These are phyloP conservation scores for Strix occidentalis DNA, from an alignment of 2,797 vertebrate genomes.

Conservation along the genomic window DNA sequence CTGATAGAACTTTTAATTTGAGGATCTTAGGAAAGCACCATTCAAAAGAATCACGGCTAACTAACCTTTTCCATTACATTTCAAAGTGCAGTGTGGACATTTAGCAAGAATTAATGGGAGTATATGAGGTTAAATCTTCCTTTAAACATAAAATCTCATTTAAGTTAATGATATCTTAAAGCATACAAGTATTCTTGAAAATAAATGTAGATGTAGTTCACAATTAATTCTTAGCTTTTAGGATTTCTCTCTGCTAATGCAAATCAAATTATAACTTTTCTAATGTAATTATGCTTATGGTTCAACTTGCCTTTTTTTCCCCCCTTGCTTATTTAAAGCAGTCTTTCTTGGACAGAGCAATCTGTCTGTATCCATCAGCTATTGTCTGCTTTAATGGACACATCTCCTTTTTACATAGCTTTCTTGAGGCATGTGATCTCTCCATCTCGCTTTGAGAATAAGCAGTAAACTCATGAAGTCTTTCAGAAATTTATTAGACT, in stretches of 20 bases:
- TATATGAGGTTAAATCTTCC: conserved; percentile 6
- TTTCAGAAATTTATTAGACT: background rate
- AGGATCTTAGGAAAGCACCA: background rate
- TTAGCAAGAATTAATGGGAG: conserved; percentile 8
- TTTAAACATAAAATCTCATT: conserved; percentile 43
- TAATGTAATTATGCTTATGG: background rate
- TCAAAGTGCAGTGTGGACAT: conserved; percentile 11
- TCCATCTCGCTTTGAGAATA: background rate
- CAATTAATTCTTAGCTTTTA: conserved; percentile 37
- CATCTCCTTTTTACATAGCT: background rate
- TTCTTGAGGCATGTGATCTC: background rate
- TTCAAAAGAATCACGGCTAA: conserved; percentile 16
- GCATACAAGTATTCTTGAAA: conserved; percentile 46
- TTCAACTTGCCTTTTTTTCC: background rate
- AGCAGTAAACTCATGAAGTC: background rate
- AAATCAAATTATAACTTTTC: conserved; percentile 43
- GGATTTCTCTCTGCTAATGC: conserved; percentile 22
- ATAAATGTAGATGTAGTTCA: conserved; percentile 21
- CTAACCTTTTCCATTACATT: conserved; percentile 25
- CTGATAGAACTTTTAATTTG: conserved; percentile 29
- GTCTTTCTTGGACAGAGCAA: background rate
- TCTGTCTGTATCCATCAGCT: background rate
- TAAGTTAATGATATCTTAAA: conserved; percentile 53
- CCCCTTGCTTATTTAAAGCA: conserved; percentile 9
- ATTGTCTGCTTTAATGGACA: background rate